Evolutionary conservation across 2,888 invertebrate genomes (phyloP), one percentile per base, ranked within the genome.

Genomic region (Ochlodes sylvanus): DNA sequence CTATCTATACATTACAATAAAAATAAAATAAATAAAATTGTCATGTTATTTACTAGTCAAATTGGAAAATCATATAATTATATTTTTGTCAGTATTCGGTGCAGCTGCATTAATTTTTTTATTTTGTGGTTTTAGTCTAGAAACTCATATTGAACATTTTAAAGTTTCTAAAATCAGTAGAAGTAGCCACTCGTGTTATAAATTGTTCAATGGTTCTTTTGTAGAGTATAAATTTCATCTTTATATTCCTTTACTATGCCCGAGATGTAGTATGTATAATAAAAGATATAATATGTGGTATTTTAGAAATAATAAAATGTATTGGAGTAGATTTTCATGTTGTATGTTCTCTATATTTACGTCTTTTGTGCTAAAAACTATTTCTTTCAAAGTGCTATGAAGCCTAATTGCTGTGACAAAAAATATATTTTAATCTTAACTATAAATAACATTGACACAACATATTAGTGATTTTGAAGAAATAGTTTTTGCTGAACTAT

Each of bases 301-400:
- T 47, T 57, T 64, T 63, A 55, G 32, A 56, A 42, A 63, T 52
- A 50, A 42, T 58, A 58, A 56, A 58, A 38, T 65, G 41, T 65
- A 65, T 27, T 58, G 50, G 57, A 57, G 34, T 65, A 58, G 58
- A 58, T 58, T 21, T 58, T 65, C 52, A 38, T 58, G 57, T 65
- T 65, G 58, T 58, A 12, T 58, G 21, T 58, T 65, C 58, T 65
- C 41, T 27, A 42, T 55, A 38, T 47, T 50, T 52, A 50, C 38
- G 47, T 21, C 12, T 57, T 14, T 38, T 34, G 17, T 17, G 21
- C 12, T 47, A 10, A 55, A 44, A 42, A 52, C 17, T 63, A 14
- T 65, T 38, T 52, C 2, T 7, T 21, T 21, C 10, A 21, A 52
- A 52, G 21, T 19, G 52, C 52, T 7, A 2, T 21, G 21, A 14